Base-by-base conservation (phyloP, 35 echinoderm and acorn worm genomes). In the Diadema setosum region DNA sequence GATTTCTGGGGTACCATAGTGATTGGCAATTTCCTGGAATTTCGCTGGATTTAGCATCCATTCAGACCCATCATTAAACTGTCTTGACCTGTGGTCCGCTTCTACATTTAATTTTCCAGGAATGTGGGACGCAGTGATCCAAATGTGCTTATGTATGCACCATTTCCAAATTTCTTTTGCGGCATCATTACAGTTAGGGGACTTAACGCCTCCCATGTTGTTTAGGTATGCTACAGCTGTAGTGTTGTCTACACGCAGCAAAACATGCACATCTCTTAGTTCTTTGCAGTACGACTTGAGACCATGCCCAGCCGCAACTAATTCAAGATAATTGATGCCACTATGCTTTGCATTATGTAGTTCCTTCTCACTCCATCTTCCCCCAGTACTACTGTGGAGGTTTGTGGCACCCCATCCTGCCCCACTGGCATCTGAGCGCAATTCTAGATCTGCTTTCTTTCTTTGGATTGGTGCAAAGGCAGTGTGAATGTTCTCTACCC, bases 121-220 rank as follows among this genome's bases (percentile, higher is more conserved):
- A 32, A 92, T 12, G 35, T 87, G 56, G 16, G 83, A 40, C 42
- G 90, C 90, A 30, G 83, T 81, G 82, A 92, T 42, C 84, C 90
- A 87, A 21, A 92, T 92, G 34, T 87, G 15, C 27, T 82, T 86
- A 58, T 80, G 37, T 14, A 43, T 15, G 70, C 90, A 87, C 90
- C 84, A 92, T 43, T 65, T 16, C 90, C 90, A 92, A 30, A 87
- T 87, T 21, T 58, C 52, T 43, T 82, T 41, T 0, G 90, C 83
- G 20, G 85, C 15, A 33, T 31, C 37, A 92, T 92, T 92, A 23
- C 65, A 92, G 25, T 42, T 42, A 44, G 39, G 21, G 58, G 67
- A 80, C 81, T 92, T 92, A 29, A 85, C 60, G 35, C 90, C 69
- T 65, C 90, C 90, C 90, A 92, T 92, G 32, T 87, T 78, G 33